Evolutionary conservation across 2,113 vertebrate genomes (phyloP), one percentile per base, ranked within the genome.

Genomic region (Anthoscopus minutus): DNA sequence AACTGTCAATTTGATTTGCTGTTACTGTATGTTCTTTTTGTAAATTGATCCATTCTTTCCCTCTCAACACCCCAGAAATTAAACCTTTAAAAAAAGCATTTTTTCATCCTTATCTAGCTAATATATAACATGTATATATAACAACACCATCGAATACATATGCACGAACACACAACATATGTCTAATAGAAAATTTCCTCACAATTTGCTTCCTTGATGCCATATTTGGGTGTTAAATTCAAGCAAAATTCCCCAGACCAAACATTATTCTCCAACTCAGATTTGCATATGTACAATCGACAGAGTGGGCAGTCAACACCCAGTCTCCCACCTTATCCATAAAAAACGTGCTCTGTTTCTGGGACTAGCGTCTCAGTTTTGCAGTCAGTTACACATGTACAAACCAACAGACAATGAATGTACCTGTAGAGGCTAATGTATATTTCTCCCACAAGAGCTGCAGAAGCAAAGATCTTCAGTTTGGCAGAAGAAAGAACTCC

Each of bases 1-100:
- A 91, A 77, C 72, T 87, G 67, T 84, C 94, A 88, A 20, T 88
- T 91, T 91, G 89, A 95, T 74, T 94, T 93, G 76, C 78, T 86
- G n/a, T 73, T 86, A 71, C 71, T 90, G 56, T 92, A 40, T 76
- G 35, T 82, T 94, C 62, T 77, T 81, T 18, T 16, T 35, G 35
- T 47, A 89, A 96, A 96, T 19, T 60, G 80, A 83, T 91, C 79
- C 54, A 76, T 72, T 86, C 58, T 86, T 56, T 66, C 24, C 58
- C 84, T 96, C 94, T 94, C 86, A 82, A 78, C 57, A 87, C 25
- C 15, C 47, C 19, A 78, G 76, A 88, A 95, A 96, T 74, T 78
- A 93, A 91, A 62, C 38, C 51, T 92, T 94, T 71, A 38, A 61
- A 78, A n/a, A 69, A 54, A 74, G 24, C 67, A 83, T 56, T 58